phyloP scores from a whole-genome alignment of 1,140 invertebrate species.

The Mercenaria mercenaria region DNA sequence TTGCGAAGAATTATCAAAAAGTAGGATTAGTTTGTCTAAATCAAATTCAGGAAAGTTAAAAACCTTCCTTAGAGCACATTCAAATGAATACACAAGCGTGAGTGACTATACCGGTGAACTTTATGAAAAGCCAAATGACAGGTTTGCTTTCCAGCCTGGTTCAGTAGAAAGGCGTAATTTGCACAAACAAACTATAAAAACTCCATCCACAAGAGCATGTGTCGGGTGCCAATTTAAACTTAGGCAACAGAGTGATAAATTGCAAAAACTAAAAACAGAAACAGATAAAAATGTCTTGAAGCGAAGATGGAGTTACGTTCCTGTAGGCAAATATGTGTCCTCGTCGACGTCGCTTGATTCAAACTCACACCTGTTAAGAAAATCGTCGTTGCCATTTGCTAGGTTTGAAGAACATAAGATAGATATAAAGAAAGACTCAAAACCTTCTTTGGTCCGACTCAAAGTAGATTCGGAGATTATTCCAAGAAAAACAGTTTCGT shows the following conservation, averaged over 20 bases:
- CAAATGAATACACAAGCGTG: constrained; percentile 6
- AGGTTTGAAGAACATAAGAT: neutral
- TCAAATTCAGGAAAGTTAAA: neutral
- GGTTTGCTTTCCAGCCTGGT: neutral
- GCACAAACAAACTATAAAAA: neutral
- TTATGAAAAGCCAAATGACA: neutral
- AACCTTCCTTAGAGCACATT: constrained; percentile 27
- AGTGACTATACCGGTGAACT: neutral
- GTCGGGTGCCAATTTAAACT: constrained; percentile 47
- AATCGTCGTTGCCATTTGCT: neutral
- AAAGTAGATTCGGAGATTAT: neutral
- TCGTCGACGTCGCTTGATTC: constrained; percentile 3
- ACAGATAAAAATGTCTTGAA: constrained; percentile 25
- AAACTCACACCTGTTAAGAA: neutral
- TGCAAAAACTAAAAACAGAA: neutral
- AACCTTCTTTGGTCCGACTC: neutral
- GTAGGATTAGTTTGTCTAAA: constrained; percentile 20
- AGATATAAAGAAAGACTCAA: neutral
- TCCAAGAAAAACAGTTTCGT: neutral
- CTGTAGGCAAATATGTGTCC: constrained; percentile 24
- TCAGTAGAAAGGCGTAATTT: neutral
- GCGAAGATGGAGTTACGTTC: constrained; percentile 48
- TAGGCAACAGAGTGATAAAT: constrained; percentile 24
- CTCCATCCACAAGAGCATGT: constrained; percentile 27
- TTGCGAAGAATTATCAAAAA: constrained; percentile 41